Base-by-base conservation (phyloP, 1,140 invertebrate genomes). In the Drosophila biarmipes region DNA sequence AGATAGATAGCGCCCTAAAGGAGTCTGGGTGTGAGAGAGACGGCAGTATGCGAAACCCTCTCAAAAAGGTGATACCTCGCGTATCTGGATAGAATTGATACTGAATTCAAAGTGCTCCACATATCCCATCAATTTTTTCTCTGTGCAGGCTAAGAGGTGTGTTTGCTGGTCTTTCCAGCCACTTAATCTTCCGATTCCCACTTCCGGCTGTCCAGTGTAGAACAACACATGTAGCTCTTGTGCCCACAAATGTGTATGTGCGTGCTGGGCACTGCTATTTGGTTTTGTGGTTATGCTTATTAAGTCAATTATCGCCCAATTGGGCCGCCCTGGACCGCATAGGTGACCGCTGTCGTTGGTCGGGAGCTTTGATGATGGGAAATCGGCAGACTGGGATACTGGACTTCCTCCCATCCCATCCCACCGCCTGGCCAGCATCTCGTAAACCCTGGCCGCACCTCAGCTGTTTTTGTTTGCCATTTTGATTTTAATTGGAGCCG, bases 301-400 rank as follows among this genome's bases (percentile, higher is more conserved):
- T 86, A 86, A 89, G 74, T 87, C 82, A 86, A 86, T 86, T 86
- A 86, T 86, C 78, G 84, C 82, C 78, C 82, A 81, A 86, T 87
- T 87, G 82, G 45, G 63, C 45, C 45, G 63, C 59, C 43, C 31
- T 51, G 45, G 21, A 66, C 63, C 63, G n/a, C 63, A 63, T 67
- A 67, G 63, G 63, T 67, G 63, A 67, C 63, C 63, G 54, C 54
- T 43, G 38, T 14, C 63, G 42, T 31, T 38, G 43, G 37, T 58
- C 55, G 54, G 59, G 17, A 14, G 57, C 57, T 27, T 56, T 56
- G 51, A 56, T 56, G 49, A n/a, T 15, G 51, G 15, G 56, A 53
- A 17, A 11, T 34, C 2, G 31, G 40, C 43, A 51, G 34, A 4
- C 27, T 51, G 27, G 10, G n/a, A 8, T 6, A 27, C 12, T 2